These are phyloP conservation scores for Sorex fumeus DNA, from an alignment of 2,113 vertebrate genomes.

Conservation along the genomic window DNA sequence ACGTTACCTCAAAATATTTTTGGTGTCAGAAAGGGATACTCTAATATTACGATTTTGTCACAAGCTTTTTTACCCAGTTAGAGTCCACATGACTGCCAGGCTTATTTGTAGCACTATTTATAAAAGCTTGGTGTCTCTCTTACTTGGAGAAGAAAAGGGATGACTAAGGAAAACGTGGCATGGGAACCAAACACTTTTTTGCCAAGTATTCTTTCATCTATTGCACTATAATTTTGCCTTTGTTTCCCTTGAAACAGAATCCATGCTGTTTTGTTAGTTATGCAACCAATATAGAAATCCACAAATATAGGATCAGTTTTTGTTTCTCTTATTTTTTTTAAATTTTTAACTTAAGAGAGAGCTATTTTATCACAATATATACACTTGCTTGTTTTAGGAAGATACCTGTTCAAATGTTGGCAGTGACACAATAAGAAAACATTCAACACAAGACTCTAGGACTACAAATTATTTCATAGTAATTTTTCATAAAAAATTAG, in stretches of 20 bases:
- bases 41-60: conserved; percentile 41
- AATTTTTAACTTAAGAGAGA: not conserved
- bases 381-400: conserved; percentile 3
- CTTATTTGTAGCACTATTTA: conserved; percentile 57
- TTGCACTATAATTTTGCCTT: not conserved
- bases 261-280: not conserved
- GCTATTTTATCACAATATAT: not conserved
- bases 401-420: not conserved
- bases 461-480: conserved; percentile 26
- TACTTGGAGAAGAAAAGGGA: not conserved
- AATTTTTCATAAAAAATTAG: not conserved
- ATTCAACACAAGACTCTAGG: not conserved
- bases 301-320: no score
- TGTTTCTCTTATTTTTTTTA: no score
- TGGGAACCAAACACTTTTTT: not conserved
- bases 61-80: not conserved
- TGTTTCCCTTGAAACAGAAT: not conserved
- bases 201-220: not conserved
- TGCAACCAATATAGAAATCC: not conserved
- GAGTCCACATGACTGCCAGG: not conserved
- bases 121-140: not conserved
- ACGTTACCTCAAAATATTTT: conserved; percentile 47
- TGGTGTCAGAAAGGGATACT: not conserved
- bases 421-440: not conserved
- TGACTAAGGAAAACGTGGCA: not conserved